Evolutionary conservation across 2,113 vertebrate species (phyloP), one percentile per base, ranked within the genome.

Genomic region (Erinaceus europaeus): DNA sequence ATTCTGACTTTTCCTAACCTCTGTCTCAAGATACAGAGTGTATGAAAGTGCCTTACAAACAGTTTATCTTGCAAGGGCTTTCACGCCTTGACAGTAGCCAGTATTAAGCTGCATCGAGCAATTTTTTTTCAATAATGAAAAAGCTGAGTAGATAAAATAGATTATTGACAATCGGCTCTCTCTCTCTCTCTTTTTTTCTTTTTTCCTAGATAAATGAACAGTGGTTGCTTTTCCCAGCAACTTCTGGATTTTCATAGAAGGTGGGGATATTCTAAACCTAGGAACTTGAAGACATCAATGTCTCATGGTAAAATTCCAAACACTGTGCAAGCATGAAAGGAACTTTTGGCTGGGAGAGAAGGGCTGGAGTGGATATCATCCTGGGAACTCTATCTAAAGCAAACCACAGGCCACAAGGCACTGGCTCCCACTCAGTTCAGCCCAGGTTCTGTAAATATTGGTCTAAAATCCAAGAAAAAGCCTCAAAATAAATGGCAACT

Each of bases 401-500:
- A 91, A 72, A n/a, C 92, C 86, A 36, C 90, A 86, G 5, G 27
- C 92, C 92, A 92, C 89, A 67, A 1, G 2, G 40, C 32, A 14
- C 65, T 84, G 88, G 86, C 81, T 81, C 68, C 65, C 48, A 53
- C 64, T 77, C 64, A 71, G 68, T 57, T 88, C 59, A 86, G 84
- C 48, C 72, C 34, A 50, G 21, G 61, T 64, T 95, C 89, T 88
- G 86, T 87, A 95, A 91, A 95, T 86, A 93, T 59, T 87, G 77
- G 44, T 71, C 50, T 67, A 34, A 59, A 29, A 75, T 78, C 90
- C 2, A 0, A 93, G 72, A 95, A 91, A 91, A 93, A 61, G 27
- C 65, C 55, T 68, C 71, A 85, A 90, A 95, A 90, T 94, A 93
- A 86, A 86, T 53, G 42, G 23, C 53, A 59, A 76, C 74, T 84